Conservation (phyloP, 1,140 invertebrate genomes). For the Dreissena rostriformis region DNA sequence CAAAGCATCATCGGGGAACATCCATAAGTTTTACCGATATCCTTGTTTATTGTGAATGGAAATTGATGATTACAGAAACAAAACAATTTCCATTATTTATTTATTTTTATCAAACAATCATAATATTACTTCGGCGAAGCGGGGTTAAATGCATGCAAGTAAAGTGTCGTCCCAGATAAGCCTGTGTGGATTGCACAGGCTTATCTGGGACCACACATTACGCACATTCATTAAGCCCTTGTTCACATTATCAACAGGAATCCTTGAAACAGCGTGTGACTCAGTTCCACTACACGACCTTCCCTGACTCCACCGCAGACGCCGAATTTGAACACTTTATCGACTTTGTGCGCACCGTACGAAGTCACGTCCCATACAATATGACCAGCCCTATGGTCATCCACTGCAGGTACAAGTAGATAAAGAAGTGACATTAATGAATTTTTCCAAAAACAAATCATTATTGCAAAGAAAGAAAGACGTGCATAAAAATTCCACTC, state of each 20-base stretch:
- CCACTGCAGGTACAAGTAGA: conserved; percentile 63
- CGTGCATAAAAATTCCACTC: too few relatives aligned
- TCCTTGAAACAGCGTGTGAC: conserved; percentile 54
- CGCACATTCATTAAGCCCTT: not conserved
- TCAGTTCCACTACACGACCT: conserved; percentile 66
- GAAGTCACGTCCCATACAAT: conserved; percentile 57
- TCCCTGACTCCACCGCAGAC: conserved; percentile 67
- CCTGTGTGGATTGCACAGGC: not conserved
- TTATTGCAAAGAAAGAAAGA: too few relatives aligned
- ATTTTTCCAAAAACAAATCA: too few relatives aligned
- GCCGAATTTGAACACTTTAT: conserved; percentile 58
- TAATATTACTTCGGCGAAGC: too few relatives aligned
- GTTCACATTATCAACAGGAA: conserved; percentile 19
- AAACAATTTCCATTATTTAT: too few relatives aligned
- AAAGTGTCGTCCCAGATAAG: not conserved
- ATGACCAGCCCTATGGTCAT: conserved; percentile 60
- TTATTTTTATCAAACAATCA: too few relatives aligned
- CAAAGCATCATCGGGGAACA: too few relatives aligned
- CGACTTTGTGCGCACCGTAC: conserved; percentile 58
- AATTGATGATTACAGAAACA: too few relatives aligned
- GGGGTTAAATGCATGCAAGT: too few relatives aligned
- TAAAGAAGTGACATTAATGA: too few relatives aligned
- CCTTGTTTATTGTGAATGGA: too few relatives aligned
- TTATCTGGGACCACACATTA: not conserved
- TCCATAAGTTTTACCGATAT: too few relatives aligned